These are phyloP conservation scores for Irena cyanogastra DNA, from an alignment of 2,113 vertebrate species.

Conservation along the genomic window DNA sequence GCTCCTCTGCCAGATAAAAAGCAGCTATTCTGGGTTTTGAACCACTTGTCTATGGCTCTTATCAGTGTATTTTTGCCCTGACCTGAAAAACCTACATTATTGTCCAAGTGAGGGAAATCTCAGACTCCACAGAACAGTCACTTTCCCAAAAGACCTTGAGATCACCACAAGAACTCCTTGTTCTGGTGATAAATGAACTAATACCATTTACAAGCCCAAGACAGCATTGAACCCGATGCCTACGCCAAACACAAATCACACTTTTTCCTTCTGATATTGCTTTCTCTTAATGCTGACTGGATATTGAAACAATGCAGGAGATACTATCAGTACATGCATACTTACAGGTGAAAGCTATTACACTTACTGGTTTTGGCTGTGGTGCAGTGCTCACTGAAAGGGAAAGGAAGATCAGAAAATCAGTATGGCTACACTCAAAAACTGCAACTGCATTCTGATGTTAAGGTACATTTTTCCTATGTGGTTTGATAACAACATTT, in stretches of 20 bases:
- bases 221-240: background rate
- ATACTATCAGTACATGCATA: background rate
- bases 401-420: slow-evolving; percentile 38
- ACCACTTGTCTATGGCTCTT: background rate
- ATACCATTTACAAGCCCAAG: background rate
- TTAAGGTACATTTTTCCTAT: background rate
- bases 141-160: background rate
- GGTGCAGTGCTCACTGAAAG: slow-evolving; percentile 94
- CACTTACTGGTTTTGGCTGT: slow-evolving; percentile 89
- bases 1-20: background rate
- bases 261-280: background rate
- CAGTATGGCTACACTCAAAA: background rate
- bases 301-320: background rate
- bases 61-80: background rate
- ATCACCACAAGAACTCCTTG: background rate
- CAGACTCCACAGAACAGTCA: background rate
- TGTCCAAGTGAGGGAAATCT: background rate
- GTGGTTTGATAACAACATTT: background rate
- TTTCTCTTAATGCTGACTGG: background rate
- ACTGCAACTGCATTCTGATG: background rate
- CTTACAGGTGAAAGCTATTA: background rate
- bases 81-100: background rate
- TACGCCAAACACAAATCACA: background rate
- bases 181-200: background rate
- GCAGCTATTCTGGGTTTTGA: background rate